Conservation (phyloP, 2,797 vertebrate species). For the Anabacerthia variegaticeps region DNA sequence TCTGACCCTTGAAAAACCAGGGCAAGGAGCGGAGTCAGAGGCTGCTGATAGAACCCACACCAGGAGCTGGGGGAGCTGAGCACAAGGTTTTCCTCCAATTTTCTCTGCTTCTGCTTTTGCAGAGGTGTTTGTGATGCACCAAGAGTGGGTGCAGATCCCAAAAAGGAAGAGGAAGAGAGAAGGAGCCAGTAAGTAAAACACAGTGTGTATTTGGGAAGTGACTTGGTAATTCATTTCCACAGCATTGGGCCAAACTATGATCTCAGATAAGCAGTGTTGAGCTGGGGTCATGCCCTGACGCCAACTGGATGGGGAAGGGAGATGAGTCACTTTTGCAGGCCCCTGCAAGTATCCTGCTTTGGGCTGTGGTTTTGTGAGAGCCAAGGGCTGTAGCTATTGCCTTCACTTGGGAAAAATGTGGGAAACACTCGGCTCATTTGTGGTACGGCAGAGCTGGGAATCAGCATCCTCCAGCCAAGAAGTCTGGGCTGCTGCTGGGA, state of each 20-base stretch:
- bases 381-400: neutral
- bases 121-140: neutral
- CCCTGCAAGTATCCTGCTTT: neutral
- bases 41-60: neutral
- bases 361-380: neutral
- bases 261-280: neutral
- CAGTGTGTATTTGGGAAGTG: neutral
- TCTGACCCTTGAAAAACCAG: neutral
- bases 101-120: neutral
- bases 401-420: neutral
- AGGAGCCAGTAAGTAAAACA: neutral
- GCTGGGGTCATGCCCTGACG: neutral
- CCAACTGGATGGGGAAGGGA: neutral
- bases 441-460: neutral
- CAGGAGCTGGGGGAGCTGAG: neutral
- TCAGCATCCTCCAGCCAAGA: neutral
- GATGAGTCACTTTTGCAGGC: neutral
- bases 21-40: neutral
- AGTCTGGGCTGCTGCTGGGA: neutral
- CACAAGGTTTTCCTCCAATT: accelerated
- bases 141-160: neutral
- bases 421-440: accelerated
- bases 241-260: neutral
- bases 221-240: neutral
- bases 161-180: neutral